Evolutionary conservation across 2,888 invertebrate genomes (phyloP).

Genomic region (Andricus curvator): DNA sequence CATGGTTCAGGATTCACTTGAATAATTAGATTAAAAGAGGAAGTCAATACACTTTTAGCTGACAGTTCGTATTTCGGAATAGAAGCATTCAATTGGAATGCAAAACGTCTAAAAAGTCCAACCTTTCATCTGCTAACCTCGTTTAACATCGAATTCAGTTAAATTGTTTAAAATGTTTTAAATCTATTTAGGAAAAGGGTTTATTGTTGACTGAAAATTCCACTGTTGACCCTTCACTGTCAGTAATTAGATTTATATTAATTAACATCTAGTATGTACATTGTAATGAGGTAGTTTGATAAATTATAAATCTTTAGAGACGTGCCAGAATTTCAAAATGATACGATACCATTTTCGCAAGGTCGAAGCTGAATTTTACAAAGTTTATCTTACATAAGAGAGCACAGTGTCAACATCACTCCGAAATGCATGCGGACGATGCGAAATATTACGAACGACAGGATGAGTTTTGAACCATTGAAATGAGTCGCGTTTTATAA

Average conservation of each 20-base stretch:
- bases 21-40: background rate
- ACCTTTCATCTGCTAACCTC: background rate
- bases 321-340: conserved; percentile 18
- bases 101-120: background rate
- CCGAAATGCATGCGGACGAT: background rate
- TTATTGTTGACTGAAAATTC: background rate
- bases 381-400: background rate
- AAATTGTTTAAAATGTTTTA: background rate
- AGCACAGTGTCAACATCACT: background rate
- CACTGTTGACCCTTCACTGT: background rate
- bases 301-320: conserved; percentile 10
- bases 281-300: background rate
- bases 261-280: background rate
- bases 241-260: background rate
- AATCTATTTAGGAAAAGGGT: background rate
- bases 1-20: background rate
- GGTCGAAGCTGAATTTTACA: background rate
- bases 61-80: background rate
- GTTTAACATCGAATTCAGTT: background rate
- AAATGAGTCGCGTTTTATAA: background rate
- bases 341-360: background rate
- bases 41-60: background rate
- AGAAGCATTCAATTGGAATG: background rate
- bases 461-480: background rate
- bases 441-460: background rate